phyloP scores from a whole-genome alignment of 2,888 invertebrate genomes.

The Amphiduros pacificus region DNA sequence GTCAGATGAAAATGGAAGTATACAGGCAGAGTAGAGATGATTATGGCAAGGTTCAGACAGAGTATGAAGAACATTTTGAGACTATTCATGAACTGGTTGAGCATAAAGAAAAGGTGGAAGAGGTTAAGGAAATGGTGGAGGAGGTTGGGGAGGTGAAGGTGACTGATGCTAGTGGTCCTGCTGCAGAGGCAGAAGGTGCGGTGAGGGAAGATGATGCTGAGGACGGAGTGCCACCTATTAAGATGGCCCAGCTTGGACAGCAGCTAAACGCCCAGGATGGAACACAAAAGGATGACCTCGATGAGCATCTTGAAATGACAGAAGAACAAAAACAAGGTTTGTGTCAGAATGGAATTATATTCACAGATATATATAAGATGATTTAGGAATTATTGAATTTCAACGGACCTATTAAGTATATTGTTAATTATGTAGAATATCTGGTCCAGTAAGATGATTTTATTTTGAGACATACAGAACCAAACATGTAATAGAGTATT shows the following conservation, averaged over 20 bases:
- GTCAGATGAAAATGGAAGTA: constrained; percentile 18
- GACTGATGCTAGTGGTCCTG: neutral
- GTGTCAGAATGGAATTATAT: constrained; percentile 4
- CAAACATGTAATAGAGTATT: too few relatives aligned
- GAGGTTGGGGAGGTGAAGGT: neutral
- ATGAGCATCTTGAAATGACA: neutral
- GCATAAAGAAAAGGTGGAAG: constrained; percentile 5
- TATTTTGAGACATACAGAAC: too few relatives aligned
- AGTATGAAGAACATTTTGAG: constrained; percentile 23
- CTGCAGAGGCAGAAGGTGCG: neutral
- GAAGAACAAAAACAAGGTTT: constrained; percentile 16
- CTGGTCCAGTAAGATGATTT: too few relatives aligned
- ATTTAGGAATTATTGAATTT: too few relatives aligned
- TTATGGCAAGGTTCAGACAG: constrained; percentile 13
- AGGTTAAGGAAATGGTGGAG: neutral
- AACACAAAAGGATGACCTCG: neutral
- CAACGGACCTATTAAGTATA: too few relatives aligned
- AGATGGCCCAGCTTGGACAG: too few relatives aligned
- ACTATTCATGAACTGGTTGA: constrained; percentile 15
- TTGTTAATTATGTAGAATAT: too few relatives aligned
- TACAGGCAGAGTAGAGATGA: constrained; percentile 21
- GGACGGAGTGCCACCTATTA: too few relatives aligned
- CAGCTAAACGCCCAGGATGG: neutral
- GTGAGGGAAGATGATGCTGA: neutral
- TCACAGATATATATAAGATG: constrained; percentile 22